Evolutionary conservation across 2,888 invertebrate genomes (phyloP).

Genomic region (Clunio marinus): DNA sequence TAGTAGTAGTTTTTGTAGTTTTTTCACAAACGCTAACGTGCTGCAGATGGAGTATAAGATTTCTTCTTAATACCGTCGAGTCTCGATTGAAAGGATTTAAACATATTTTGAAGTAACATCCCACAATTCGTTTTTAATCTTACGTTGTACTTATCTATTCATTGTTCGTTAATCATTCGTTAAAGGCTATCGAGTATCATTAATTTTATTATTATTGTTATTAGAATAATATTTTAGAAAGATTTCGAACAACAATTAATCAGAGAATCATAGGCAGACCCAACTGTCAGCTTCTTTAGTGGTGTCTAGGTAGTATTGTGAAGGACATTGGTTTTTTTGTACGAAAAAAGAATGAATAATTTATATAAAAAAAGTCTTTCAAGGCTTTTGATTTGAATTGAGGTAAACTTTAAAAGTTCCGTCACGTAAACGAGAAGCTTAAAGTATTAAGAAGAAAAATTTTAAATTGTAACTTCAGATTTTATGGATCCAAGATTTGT

Average conservation of each 20-base stretch:
- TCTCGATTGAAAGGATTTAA: neutral
- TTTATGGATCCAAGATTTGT: too few relatives aligned
- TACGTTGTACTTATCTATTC: too few relatives aligned
- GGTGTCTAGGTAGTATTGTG: neutral
- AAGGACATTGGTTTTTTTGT: neutral
- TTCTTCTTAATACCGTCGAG: neutral
- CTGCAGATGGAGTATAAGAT: neutral
- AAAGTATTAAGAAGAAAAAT: too few relatives aligned
- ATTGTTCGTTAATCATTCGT: too few relatives aligned
- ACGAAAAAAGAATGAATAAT: neutral
- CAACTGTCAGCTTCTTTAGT: conserved; percentile 15
- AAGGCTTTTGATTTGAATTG: conserved; percentile 7
- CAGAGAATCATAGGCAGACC: neutral
- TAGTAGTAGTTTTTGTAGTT: neutral
- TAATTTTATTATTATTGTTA: too few relatives aligned
- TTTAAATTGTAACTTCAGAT: too few relatives aligned
- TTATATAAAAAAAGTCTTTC: neutral
- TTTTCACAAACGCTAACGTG: neutral
- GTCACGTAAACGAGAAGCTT: too few relatives aligned
- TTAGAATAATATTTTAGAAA: too few relatives aligned
- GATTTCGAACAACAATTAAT: neutral
- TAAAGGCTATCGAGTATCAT: too few relatives aligned
- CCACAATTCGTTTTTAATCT: too few relatives aligned
- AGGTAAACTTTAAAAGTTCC: too few relatives aligned
- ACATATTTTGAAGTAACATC: too few relatives aligned